These are phyloP conservation scores for Triplophysa dalaica DNA, from an alignment of 2,113 vertebrate genomes.

Conservation along the genomic window DNA sequence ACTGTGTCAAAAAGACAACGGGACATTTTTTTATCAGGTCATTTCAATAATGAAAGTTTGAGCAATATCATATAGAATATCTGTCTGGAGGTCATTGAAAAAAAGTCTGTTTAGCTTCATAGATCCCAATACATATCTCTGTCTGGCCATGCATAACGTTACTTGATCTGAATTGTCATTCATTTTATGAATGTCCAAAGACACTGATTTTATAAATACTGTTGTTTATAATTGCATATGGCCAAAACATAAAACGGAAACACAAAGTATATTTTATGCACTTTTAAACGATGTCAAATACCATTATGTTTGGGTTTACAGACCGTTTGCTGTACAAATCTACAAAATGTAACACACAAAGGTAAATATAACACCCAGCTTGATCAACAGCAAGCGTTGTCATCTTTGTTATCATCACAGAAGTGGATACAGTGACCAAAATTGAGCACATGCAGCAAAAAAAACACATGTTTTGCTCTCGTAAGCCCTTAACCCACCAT, in stretches of 20 bases:
- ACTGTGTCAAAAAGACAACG: conserved; percentile 9
- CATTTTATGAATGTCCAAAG: neutral
- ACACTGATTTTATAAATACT: neutral
- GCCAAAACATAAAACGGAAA: neutral
- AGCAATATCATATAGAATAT: neutral
- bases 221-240: neutral
- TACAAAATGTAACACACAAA: neutral
- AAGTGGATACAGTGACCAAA: neutral
- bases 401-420: neutral
- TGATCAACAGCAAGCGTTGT: neutral
- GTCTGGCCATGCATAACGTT: too few species aligned
- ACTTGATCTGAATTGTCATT: neutral
- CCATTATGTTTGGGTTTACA: neutral
- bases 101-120: neutral
- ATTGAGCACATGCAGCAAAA: conserved; percentile 3
- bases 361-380: neutral
- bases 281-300: neutral
- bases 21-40: neutral
- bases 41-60: neutral
- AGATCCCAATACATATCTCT: too few species aligned
- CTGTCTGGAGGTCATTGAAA: neutral
- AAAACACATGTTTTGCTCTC: neutral
- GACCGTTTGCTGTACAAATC: too few species aligned
- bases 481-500: neutral
- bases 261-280: neutral